phyloP scores from a whole-genome alignment of 2,888 invertebrate genomes.

The Hypercompe scribonia region DNA sequence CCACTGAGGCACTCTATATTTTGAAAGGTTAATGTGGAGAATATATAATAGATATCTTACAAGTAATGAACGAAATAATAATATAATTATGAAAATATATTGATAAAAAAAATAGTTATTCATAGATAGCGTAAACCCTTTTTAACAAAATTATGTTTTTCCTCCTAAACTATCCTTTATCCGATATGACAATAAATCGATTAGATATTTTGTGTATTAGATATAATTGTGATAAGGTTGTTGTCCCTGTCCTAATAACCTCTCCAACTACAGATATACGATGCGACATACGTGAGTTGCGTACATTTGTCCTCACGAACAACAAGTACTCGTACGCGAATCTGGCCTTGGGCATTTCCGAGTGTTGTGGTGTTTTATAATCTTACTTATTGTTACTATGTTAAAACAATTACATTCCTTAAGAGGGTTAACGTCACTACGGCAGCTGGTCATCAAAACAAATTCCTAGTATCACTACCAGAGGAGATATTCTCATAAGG shows the following conservation, averaged over 20 bases:
- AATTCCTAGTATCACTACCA: not conserved
- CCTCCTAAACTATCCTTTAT: not conserved
- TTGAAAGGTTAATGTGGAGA: not conserved
- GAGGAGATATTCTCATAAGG: too few species aligned
- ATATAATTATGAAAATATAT: not conserved
- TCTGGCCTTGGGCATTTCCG: not conserved
- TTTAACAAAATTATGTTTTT: not conserved
- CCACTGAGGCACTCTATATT: too few species aligned
- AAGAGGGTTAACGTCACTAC: too few species aligned
- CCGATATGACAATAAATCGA: not conserved
- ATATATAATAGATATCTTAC: not conserved
- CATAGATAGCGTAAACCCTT: not conserved
- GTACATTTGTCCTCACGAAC: not conserved
- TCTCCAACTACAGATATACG: not conserved
- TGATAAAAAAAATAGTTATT: not conserved
- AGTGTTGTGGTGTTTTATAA: not conserved
- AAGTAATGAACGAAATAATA: not conserved
- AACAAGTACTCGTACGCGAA: not conserved
- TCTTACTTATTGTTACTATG: too few species aligned
- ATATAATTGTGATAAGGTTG: not conserved
- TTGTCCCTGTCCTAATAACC: not conserved
- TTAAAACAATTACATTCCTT: not conserved
- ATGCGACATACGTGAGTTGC: not conserved
- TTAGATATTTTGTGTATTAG: not conserved
- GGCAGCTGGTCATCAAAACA: too few species aligned